Percentiles rank a stretch among this genome's conserved stretches.
These are phyloP conservation scores for Hypanus sabinus DNA, from an alignment of 2,113 vertebrate species.

Conservation along the genomic window DNA sequence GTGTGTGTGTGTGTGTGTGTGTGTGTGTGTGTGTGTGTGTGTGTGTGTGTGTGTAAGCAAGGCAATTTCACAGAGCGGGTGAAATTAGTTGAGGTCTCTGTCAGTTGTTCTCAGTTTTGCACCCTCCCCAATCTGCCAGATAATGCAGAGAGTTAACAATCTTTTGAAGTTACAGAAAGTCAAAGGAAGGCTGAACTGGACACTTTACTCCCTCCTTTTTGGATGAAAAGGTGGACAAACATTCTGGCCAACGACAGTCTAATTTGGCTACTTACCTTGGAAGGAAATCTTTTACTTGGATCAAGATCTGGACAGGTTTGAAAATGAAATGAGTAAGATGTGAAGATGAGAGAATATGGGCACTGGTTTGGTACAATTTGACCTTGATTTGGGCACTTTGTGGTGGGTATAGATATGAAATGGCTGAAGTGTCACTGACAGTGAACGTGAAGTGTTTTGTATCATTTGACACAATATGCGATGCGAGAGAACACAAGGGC, in stretches of 20 bases:
- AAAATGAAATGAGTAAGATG: neutral
- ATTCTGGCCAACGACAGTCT: neutral
- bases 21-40: no score
- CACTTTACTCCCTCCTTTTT: neutral
- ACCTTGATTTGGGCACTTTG: neutral
- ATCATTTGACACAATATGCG: neutral
- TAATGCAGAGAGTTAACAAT: neutral
- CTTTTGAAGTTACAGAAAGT: neutral
- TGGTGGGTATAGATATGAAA: neutral
- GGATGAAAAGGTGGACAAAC: neutral
- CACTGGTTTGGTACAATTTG: neutral
- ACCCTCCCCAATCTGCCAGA: no score
- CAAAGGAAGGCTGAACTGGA: neutral
- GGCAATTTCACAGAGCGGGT: neutral
- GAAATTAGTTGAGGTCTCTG: neutral
- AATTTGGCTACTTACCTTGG: neutral
- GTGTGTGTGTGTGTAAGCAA: no score
- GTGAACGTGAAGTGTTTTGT: neutral
- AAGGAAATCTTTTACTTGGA: conserved; percentile 19
- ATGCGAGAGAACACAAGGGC: neutral
- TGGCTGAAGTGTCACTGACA: neutral
- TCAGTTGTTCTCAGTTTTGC: no score
- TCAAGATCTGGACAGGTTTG: neutral
- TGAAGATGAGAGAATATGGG: neutral
- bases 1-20: no score